phyloP scores from a whole-genome alignment of 2,888 invertebrate species.

The Strigamia crassipes region DNA sequence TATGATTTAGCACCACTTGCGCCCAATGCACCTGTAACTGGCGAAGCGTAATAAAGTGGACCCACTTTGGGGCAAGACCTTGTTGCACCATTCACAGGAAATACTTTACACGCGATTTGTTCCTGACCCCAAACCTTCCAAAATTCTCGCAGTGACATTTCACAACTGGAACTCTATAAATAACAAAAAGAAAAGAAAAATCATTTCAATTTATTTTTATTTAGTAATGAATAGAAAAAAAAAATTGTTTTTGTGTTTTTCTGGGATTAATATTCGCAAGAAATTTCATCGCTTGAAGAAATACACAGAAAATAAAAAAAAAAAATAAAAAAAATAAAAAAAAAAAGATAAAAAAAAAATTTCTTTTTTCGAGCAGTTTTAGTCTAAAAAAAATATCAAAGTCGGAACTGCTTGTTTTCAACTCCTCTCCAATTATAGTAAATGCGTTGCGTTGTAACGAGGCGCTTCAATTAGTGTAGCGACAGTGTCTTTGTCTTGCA shows the following conservation, averaged over 20 bases:
- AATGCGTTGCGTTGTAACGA: not conserved
- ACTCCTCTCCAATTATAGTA: not conserved
- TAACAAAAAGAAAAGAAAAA: not conserved
- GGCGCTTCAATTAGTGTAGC: slow-evolving; percentile 12
- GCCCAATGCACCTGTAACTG: slow-evolving; percentile 42
- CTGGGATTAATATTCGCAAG: no score
- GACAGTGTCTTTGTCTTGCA: slow-evolving; percentile 17
- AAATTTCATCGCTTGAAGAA: not conserved
- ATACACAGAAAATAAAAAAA: not conserved
- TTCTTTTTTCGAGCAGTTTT: not conserved
- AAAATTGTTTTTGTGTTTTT: no score
- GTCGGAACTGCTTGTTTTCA: slow-evolving; percentile 25
- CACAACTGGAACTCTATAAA: slow-evolving; percentile 51
- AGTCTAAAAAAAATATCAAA: not conserved
- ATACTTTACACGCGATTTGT: slow-evolving; percentile 52
- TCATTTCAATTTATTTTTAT: no score
- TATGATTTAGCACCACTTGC: slow-evolving; percentile 38
- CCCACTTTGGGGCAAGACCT: slow-evolving; percentile 50
- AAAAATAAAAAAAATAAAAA: not conserved
- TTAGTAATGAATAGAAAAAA: no score
- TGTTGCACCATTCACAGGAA: slow-evolving; percentile 52
- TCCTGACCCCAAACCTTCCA: slow-evolving; percentile 53
- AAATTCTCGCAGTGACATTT: slow-evolving; percentile 51
- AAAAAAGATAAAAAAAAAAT: not conserved
- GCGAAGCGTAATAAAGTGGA: slow-evolving; percentile 50